Evolutionary conservation across 2,888 invertebrate species (phyloP).

Genomic region (Diplolepis rosae): DNA sequence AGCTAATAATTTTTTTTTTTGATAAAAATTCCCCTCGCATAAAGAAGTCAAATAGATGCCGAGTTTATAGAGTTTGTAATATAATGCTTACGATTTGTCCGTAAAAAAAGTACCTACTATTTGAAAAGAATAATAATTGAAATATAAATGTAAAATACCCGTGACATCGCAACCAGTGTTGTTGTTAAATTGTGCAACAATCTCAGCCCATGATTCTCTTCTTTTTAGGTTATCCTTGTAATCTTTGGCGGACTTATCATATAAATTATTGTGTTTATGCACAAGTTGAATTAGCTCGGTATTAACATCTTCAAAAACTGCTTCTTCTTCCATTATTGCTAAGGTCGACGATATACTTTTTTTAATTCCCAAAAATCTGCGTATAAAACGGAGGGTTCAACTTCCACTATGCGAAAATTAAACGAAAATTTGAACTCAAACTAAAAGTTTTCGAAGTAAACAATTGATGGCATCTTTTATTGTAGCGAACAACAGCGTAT

Average conservation of each 20-base stretch:
- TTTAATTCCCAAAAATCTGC: neutral
- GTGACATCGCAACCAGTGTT: neutral
- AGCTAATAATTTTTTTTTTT: no score
- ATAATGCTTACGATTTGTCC: no score
- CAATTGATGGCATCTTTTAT: no score
- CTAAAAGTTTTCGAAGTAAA: no score
- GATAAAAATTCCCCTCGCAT: no score
- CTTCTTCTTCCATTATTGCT: neutral
- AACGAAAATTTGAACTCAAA: no score
- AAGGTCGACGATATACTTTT: neutral
- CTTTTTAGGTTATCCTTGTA: neutral
- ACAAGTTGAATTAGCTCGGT: neutral
- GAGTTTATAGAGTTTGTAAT: no score
- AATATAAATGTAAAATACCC: no score
- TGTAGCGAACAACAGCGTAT: no score
- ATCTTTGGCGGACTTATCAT: neutral
- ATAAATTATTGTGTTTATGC: neutral
- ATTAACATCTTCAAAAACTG: neutral
- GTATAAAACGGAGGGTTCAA: no score
- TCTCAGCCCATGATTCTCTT: neutral
- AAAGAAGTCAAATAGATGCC: no score
- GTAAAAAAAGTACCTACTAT: neutral
- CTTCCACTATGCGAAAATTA: no score
- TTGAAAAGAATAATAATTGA: neutral
- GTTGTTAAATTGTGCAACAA: neutral